Evolutionary conservation across 2,888 invertebrate genomes (phyloP).

Genomic region (Cylloceria caligata): DNA sequence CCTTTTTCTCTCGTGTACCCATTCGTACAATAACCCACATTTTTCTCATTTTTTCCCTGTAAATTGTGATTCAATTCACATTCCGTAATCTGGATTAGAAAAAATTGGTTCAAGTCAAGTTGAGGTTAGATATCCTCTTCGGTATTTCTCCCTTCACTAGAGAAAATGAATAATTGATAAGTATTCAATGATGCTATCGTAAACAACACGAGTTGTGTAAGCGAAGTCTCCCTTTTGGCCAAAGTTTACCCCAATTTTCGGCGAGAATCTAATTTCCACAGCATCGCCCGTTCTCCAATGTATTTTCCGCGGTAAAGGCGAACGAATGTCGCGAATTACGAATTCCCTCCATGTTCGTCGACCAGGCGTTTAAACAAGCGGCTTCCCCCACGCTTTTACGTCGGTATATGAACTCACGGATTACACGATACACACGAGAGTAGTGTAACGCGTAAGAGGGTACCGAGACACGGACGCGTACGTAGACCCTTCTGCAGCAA

Average conservation of each 20-base stretch:
- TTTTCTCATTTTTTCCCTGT: background rate
- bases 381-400: constrained; percentile 30
- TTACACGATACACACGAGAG: constrained; percentile 12
- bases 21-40: background rate
- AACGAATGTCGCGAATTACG: constrained; percentile 80
- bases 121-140: background rate
- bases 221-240: constrained; percentile 64
- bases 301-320: constrained; percentile 73
- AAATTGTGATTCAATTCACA: constrained; percentile 31
- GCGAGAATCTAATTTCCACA: constrained; percentile 76
- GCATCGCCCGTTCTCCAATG: constrained; percentile 32
- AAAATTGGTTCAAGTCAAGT: constrained; percentile 34
- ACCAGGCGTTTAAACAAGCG: constrained; percentile 63
- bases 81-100: constrained; percentile 45
- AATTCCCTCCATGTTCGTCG: constrained; percentile 73
- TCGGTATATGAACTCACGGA: constrained; percentile 37
- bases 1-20: constrained; percentile 9
- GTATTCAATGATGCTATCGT: constrained; percentile 59
- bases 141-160: constrained; percentile 5
- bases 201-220: constrained; percentile 50
- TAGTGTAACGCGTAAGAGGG: constrained; percentile 35
- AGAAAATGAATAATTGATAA: constrained; percentile 63
- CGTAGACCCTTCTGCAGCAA: constrained; percentile 37
- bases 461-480: constrained; percentile 29
- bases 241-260: constrained; percentile 76